phyloP scores from a whole-genome alignment of 1,140 invertebrate species.

The Caenorhabditis latens region DNA sequence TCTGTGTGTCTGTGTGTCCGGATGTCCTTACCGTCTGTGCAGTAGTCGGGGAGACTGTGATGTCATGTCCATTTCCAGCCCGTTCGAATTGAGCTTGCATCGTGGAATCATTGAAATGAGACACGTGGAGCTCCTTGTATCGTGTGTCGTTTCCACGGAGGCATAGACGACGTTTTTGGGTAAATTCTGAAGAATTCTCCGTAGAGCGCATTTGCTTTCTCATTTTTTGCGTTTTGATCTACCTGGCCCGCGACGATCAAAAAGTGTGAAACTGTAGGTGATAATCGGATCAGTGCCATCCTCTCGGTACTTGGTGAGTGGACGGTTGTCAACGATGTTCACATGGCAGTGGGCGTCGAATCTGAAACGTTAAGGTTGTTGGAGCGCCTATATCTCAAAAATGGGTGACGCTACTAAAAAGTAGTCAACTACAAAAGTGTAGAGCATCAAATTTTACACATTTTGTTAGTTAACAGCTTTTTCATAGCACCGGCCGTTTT shows the following conservation, averaged over 20 bases:
- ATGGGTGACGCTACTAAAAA: too few relatives aligned
- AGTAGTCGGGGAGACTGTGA: not conserved
- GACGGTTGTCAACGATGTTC: slow-evolving; percentile 14
- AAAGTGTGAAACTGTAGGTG: slow-evolving; percentile 38
- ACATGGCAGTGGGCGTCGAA: slow-evolving; percentile 43
- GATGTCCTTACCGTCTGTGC: not conserved
- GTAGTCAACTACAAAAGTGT: too few relatives aligned
- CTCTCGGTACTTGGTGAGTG: not conserved
- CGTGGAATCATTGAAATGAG: slow-evolving; percentile 19
- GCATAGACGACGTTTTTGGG: slow-evolving; percentile 25
- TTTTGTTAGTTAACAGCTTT: too few relatives aligned
- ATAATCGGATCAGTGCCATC: slow-evolving; percentile 34
- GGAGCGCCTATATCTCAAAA: too few relatives aligned
- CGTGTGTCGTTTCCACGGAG: slow-evolving; percentile 12
- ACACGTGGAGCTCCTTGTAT: slow-evolving; percentile 27
- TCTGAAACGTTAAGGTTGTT: too few relatives aligned
- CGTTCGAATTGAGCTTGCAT: slow-evolving; percentile 45
- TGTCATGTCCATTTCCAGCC: not conserved
- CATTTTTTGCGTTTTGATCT: not conserved
- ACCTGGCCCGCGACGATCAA: slow-evolving; percentile 4
- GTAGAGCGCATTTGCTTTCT: not conserved
- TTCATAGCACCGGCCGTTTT: too few relatives aligned
- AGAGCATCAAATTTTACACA: too few relatives aligned
- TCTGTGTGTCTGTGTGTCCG: not conserved
- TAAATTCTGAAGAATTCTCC: not conserved